Conservation (phyloP, 2,888 invertebrate species). For the Melinaea marsaeus region DNA sequence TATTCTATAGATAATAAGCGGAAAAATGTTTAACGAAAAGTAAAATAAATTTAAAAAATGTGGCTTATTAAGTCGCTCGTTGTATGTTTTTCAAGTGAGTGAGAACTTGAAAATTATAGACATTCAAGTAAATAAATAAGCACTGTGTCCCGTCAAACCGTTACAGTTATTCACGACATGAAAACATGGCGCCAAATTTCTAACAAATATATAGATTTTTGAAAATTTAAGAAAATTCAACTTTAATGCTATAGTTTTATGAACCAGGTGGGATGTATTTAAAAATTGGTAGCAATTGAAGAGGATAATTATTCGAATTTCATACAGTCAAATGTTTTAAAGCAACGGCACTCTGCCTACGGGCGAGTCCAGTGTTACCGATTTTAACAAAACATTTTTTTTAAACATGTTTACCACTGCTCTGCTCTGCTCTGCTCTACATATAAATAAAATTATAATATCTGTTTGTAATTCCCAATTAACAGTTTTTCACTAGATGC, state of each 20-base stretch:
- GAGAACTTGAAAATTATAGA: slow-evolving; percentile 49
- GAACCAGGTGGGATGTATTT: slow-evolving; percentile 23
- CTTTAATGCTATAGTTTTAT: slow-evolving; percentile 29
- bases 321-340: slow-evolving; percentile 67
- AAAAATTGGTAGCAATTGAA: slow-evolving; percentile 37
- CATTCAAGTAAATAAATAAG: slow-evolving; percentile 55
- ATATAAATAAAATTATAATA: too few relatives aligned
- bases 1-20: not conserved
- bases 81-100: slow-evolving; percentile 40
- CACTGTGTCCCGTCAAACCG: slow-evolving; percentile 67
- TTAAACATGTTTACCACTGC: too few relatives aligned
- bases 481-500: too few relatives aligned
- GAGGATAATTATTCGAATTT: slow-evolving; percentile 67
- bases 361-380: slow-evolving; percentile 50
- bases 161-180: slow-evolving; percentile 63
- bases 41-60: slow-evolving; percentile 4
- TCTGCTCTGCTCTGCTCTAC: too few relatives aligned
- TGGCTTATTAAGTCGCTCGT: not conserved
- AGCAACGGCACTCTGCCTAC: slow-evolving; percentile 53
- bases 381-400: slow-evolving; percentile 38
- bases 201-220: slow-evolving; percentile 5
- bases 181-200: slow-evolving; percentile 57
- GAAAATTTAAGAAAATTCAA: slow-evolving; percentile 9
- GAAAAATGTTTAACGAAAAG: not conserved
- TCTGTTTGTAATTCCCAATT: too few relatives aligned